Base-by-base conservation (phyloP, 2,113 vertebrate species). In the Gnathonemus longibarbis region DNA sequence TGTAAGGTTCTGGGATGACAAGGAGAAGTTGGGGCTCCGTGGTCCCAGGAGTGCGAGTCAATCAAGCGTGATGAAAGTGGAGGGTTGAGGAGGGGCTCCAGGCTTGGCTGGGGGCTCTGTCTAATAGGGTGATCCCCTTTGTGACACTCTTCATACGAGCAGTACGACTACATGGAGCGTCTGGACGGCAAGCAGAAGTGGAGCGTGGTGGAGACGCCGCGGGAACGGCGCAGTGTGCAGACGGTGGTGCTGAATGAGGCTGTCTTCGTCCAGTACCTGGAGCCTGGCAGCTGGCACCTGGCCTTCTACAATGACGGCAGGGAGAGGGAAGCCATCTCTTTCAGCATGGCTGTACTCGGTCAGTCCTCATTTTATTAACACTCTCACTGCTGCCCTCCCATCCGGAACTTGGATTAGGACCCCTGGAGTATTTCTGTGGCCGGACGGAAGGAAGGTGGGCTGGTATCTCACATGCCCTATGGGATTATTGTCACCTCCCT, bases 131-230 rank as follows among this genome's bases (percentile, higher is more conserved):
- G 56, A 66, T 45, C 56, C 19, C 39, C 9, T 50, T 86, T 13
- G 50, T 5, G 1, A 27, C 56, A 15, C 39, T 88, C 53, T 53
- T 42, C 11, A 8, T 35, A 3, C 58, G 70, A 27, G 46, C 92
- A 99, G 98, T 99, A 99, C 70, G 98, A 99, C 93, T 99, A 99
- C 92, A 99, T 99, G 98, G 98, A 99, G 70, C 97, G 98, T 15
- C 94, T 99, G 94, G 98, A 99, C 1, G 98, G 98, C 49, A 99
- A 99, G 80, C 98, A 99, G 96, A 99, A 99, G 93, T 99, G 98
- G 98, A 99, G 98, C 0, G 98, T 99, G 93, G 97, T 99, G 3
- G 98, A 99, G 93, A 97, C 98, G 0, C 98, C 98, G 0, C 93
- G 98, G 90, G 98, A 99, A 3, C 96, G 98, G 1, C 96, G 98